phyloP scores from a whole-genome alignment of 2,888 invertebrate genomes.

The Nymphalis c-album region DNA sequence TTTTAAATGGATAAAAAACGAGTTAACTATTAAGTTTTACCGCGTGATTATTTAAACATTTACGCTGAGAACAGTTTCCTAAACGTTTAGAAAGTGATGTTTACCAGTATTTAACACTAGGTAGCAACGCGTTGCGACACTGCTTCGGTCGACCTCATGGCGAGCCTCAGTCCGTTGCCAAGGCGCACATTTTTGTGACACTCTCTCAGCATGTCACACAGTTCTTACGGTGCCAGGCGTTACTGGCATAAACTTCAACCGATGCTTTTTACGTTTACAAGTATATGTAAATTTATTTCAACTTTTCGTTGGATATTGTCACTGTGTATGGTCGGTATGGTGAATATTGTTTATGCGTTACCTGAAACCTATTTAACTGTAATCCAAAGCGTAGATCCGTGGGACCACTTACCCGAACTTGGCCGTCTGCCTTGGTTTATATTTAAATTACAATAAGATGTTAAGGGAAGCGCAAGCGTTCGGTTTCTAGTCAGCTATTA shows the following conservation, averaged over 20 bases:
- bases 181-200: constrained; percentile 30
- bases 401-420: constrained; percentile 24
- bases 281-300: neutral
- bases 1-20: no score
- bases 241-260: constrained; percentile 15
- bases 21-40: no score
- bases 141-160: constrained; percentile 19
- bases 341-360: neutral
- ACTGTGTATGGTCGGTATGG: neutral
- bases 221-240: constrained; percentile 27
- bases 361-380: neutral
- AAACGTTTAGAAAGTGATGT: constrained; percentile 15
- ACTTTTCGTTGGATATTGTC: neutral
- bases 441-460: constrained; percentile 23
- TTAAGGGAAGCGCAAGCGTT: constrained; percentile 17
- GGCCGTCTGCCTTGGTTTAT: constrained; percentile 32
- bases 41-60: neutral
- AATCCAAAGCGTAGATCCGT: neutral
- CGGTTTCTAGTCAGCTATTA: constrained; percentile 29
- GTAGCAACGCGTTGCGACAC: constrained; percentile 19
- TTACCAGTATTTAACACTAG: constrained; percentile 23
- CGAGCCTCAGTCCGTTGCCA: constrained; percentile 25
- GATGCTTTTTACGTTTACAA: constrained; percentile 1
- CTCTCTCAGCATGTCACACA: constrained; percentile 24
- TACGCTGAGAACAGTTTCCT: neutral